These are phyloP conservation scores for Phaethornis superciliosus DNA, from an alignment of 2,113 vertebrate species.

Conservation along the genomic window DNA sequence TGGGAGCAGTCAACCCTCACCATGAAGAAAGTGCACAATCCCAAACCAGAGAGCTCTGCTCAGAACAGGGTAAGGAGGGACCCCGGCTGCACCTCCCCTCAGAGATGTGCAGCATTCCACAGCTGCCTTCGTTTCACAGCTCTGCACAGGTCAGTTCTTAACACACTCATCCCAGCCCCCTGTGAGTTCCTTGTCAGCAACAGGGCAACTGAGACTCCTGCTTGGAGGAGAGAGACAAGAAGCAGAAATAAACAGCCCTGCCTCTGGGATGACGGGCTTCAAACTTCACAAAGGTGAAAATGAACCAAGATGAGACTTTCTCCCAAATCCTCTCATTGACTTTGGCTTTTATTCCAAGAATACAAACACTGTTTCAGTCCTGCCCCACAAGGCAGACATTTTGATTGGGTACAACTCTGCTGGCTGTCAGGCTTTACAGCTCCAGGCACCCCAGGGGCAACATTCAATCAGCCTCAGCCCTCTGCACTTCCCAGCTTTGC, in stretches of 20 bases:
- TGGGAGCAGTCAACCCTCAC: neutral
- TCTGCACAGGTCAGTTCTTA: neutral
- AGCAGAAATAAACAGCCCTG: neutral
- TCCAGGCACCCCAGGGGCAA: neutral
- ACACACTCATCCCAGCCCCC: fast-evolving
- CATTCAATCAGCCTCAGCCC: neutral
- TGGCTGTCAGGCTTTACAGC: neutral
- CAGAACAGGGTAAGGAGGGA: neutral
- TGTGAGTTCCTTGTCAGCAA: neutral
- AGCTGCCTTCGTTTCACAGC: neutral
- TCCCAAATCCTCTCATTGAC: neutral
- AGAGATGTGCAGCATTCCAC: neutral
- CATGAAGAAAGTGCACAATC: neutral
- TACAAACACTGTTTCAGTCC: neutral
- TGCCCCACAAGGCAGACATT: neutral
- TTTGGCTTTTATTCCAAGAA: neutral
- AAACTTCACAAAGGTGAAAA: neutral
- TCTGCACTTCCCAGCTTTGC: fast-evolving
- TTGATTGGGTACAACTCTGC: neutral
- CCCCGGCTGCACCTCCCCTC: neutral
- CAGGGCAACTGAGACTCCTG: neutral
- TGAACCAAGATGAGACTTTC: neutral
- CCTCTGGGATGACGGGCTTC: neutral
- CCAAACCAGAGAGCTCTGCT: neutral
- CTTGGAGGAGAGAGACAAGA: neutral